Conservation (phyloP, 1,140 invertebrate species). For the Lucilia sericata region DNA sequence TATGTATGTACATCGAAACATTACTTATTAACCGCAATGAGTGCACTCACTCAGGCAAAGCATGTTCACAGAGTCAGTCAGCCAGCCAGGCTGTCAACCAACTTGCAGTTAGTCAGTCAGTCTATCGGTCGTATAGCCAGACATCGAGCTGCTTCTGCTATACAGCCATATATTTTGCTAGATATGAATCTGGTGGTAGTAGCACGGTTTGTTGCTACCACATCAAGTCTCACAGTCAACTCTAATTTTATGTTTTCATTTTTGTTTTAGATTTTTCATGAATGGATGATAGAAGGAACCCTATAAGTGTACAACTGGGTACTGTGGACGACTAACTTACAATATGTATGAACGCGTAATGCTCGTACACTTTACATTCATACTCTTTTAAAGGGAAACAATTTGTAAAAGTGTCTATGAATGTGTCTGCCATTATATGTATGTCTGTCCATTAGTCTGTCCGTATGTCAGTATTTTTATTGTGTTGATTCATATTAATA, state of each 20-base stretch:
- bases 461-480: constrained; percentile 41
- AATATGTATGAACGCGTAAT: constrained; percentile 38
- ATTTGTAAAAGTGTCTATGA: not conserved
- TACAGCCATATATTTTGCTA: not conserved
- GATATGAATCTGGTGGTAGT: not conserved
- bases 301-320: not conserved
- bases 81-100: not conserved
- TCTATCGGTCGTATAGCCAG: too few species aligned
- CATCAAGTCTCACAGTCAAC: not conserved
- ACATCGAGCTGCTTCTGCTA: not conserved
- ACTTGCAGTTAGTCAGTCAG: not conserved
- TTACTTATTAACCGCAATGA: constrained; percentile 39
- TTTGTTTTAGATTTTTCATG: constrained; percentile 63
- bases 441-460: constrained; percentile 54
- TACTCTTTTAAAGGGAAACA: not conserved
- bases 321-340: too few species aligned
- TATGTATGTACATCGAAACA: not conserved
- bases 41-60: constrained; percentile 37
- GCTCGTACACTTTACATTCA: constrained; percentile 47
- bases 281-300: constrained; percentile 50
- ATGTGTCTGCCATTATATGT: not conserved
- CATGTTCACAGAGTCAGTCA: constrained; percentile 35
- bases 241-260: constrained; percentile 54
- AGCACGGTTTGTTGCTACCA: not conserved
- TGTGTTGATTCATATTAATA: constrained; percentile 18